Evolutionary conservation across 2,888 invertebrate species (phyloP), one percentile per base, ranked within the genome.

Genomic region (Pteria penguin): DNA sequence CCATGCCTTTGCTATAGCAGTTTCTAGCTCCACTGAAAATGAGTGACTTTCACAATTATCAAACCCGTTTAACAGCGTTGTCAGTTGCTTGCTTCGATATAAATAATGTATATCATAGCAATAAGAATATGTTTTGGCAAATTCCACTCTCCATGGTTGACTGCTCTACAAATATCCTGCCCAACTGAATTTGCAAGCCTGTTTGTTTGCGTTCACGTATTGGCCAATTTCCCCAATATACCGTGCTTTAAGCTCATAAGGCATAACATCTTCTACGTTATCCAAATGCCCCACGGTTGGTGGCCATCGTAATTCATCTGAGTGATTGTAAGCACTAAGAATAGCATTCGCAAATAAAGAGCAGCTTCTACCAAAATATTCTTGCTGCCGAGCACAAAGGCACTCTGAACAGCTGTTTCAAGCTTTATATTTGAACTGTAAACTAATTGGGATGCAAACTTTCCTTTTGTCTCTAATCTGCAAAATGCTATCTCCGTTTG

Each of bases 151-250:
- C 78, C 79, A 70, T 75, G 68, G 31, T 76, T 78, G 18, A 69
- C 82, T 55, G 76, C 81, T n/a, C 80, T 55, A 62, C 81, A 82
- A 5, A 82, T 75, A 55, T 79, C 78, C 65, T 82, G 77, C 1
- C 78, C 81, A 52, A 83, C 68, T 2, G 78, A 78, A 18, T 11
- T 33, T 4, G 76, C 78, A n/a, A 78, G 69, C 31, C 76, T 45
- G 18, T 45, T 18, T 45, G 45, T 45, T 18, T 45, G 8, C 8
- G 45, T 18, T 14, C 54, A 11, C 62, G 54, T 14, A 24, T 36
- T 5, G 5, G 14, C 22, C 18, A 33, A 14, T 69, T 58, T 69
- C 18, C 65, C 72, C 66, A 75, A 54, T 27, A 77, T 31, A 31
- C 68, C 24, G 18, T n/a, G 33, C 24, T 11, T 66, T 33, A 8